Base-by-base conservation (phyloP, 2,888 invertebrate genomes). In the Ramazzottius varieornatus region DNA sequence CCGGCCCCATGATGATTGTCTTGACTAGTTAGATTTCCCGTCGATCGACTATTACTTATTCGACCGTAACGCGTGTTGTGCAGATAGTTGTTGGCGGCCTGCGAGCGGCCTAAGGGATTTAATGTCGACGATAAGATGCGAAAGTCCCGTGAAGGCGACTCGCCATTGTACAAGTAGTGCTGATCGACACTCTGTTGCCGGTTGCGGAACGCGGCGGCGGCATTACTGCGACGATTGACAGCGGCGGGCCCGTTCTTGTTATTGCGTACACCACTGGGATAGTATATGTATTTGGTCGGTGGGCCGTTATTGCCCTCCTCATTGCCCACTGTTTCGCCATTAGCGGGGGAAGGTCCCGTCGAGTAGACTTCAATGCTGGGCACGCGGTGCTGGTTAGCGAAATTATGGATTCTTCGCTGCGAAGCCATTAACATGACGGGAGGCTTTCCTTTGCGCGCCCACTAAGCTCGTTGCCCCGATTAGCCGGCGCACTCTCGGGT, bases 401-500 rank as follows among this genome's bases (percentile, higher is more conserved):
- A 54, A 54, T 54, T 54, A 54, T 54, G 54, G 54, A 54, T 54
- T 54, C 54, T 54, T 54, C 54, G 54, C 8, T 54, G 40, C 40
- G 40, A 40, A 40, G 40, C 40, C 40, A 40, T 40, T 8, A 20
- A 20, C 40, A 40, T 40, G 40, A n/a, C n/a, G n/a, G n/a, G n/a
- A n/a, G n/a, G n/a, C n/a, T n/a, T n/a, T n/a, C n/a, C n/a, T n/a
- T n/a, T n/a, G n/a, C n/a, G n/a, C n/a, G n/a, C n/a, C n/a, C n/a
- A n/a, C n/a, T n/a, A n/a, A n/a, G n/a, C n/a, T n/a, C n/a, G n/a
- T n/a, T n/a, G n/a, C n/a, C n/a, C n/a, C n/a, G n/a, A n/a, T n/a
- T n/a, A n/a, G n/a, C n/a, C n/a, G n/a, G n/a, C n/a, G n/a, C n/a
- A n/a, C n/a, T n/a, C n/a, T n/a, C n/a, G n/a, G n/a, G n/a, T n/a